Evolutionary conservation across 2,113 vertebrate genomes (phyloP).

Genomic region (Corvus hawaiiensis): DNA sequence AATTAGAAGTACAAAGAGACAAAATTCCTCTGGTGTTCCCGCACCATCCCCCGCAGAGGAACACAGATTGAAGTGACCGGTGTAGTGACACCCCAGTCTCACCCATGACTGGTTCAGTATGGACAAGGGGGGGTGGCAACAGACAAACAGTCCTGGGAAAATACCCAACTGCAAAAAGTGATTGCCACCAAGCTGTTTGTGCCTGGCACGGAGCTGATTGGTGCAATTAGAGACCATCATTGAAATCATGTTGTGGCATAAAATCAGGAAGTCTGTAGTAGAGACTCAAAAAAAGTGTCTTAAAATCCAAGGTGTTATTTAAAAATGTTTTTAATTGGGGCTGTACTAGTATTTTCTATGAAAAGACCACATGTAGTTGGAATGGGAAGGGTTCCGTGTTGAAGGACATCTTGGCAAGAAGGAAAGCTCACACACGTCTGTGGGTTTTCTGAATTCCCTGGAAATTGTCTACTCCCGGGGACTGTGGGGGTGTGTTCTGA

Average conservation of each 20-base stretch:
- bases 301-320: neutral
- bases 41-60: neutral
- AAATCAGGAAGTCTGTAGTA: neutral
- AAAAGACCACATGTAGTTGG: neutral
- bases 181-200: neutral
- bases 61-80: neutral
- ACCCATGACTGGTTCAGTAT: neutral
- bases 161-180: neutral
- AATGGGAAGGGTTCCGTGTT: neutral
- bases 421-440: rapidly evolving
- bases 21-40: neutral
- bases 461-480: neutral
- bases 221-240: rapidly evolving
- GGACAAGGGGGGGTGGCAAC: neutral
- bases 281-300: neutral
- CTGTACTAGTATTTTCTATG: neutral
- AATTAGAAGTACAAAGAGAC: neutral
- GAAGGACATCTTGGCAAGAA: neutral
- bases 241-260: neutral
- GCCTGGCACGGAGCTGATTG: neutral
- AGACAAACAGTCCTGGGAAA: neutral
- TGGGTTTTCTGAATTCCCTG: neutral
- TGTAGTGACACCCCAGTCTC: neutral
- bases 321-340: neutral
- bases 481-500: neutral